Evolutionary conservation across 1,140 invertebrate species (phyloP), one percentile per base, ranked within the genome.

Genomic region (Plectus sambesii): DNA sequence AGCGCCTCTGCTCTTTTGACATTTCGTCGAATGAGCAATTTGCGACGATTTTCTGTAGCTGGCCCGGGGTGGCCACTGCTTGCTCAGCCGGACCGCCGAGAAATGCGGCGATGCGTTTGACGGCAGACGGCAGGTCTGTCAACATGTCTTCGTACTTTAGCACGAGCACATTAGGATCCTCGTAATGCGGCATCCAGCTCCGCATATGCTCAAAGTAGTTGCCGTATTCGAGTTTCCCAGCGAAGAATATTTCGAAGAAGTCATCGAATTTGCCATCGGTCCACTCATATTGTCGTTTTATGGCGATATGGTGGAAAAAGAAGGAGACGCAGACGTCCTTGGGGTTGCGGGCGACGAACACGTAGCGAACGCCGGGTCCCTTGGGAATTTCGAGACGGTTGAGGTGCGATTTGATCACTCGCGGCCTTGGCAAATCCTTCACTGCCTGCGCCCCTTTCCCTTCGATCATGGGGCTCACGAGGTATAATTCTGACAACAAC

Each of bases 361-460:
- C 66, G 60, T 68, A 65, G 73, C 77, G 24, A 76, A 76, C 22
- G 57, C 63, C 33, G n/a, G n/a, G n/a, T n/a, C n/a, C n/a, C n/a
- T n/a, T n/a, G n/a, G n/a, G n/a, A n/a, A n/a, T n/a, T n/a, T n/a
- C n/a, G n/a, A n/a, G n/a, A n/a, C n/a, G n/a, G n/a, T n/a, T n/a
- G n/a, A n/a, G n/a, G n/a, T n/a, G n/a, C n/a, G n/a, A n/a, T n/a
- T n/a, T n/a, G n/a, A n/a, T n/a, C n/a, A n/a, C n/a, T n/a, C n/a
- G n/a, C n/a, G n/a, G n/a, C n/a, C n/a, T n/a, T n/a, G n/a, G n/a
- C n/a, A n/a, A n/a, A n/a, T n/a, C n/a, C n/a, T n/a, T n/a, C n/a
- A n/a, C n/a, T n/a, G n/a, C n/a, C n/a, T n/a, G n/a, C n/a, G n/a
- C n/a, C n/a, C n/a, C n/a, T n/a, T n/a, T n/a, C n/a, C n/a, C n/a